Percentiles rank a stretch among this genome's conserved stretches.
Evolutionary conservation across 1,140 invertebrate genomes (phyloP).

Genomic region (Nylanderia fulva): DNA sequence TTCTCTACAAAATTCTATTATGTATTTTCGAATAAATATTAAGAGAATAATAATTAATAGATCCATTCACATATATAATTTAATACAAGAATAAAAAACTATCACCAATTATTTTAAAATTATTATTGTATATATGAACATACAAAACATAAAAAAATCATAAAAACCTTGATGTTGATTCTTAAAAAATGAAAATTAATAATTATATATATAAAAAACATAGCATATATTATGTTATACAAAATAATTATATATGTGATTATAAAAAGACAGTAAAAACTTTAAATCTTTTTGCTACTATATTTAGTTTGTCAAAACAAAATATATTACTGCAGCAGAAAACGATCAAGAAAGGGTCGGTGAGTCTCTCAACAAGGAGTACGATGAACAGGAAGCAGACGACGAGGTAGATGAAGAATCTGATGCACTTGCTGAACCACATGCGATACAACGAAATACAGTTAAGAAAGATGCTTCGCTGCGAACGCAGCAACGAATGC

Average conservation of each 20-base stretch:
- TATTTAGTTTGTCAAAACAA: conserved; percentile 11
- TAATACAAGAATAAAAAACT: not conserved
- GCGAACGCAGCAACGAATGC: conserved; percentile 53
- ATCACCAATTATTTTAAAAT: conserved; percentile 6
- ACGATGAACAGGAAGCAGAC: conserved; percentile 73
- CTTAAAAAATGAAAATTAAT: not conserved
- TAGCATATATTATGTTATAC: conserved; percentile 1
- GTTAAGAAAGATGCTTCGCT: conserved; percentile 47
- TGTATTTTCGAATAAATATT: not conserved
- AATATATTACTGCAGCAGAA: conserved; percentile 49
- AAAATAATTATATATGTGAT: not conserved
- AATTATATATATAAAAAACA: not conserved
- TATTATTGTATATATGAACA: not conserved
- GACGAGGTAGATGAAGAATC: conserved; percentile 76
- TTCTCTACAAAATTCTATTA: not conserved
- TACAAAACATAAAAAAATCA: not conserved
- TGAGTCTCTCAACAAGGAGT: conserved; percentile 69
- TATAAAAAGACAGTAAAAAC: not conserved
- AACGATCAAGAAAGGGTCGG: conserved; percentile 62
- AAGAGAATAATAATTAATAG: not conserved
- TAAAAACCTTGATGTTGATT: not conserved
- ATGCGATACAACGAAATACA: conserved; percentile 10
- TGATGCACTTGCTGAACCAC: conserved; percentile 35
- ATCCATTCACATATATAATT: not conserved
- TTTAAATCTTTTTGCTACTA: not conserved